phyloP scores from a whole-genome alignment of 2,888 invertebrate species.

The Linnaemya tessellans region DNA sequence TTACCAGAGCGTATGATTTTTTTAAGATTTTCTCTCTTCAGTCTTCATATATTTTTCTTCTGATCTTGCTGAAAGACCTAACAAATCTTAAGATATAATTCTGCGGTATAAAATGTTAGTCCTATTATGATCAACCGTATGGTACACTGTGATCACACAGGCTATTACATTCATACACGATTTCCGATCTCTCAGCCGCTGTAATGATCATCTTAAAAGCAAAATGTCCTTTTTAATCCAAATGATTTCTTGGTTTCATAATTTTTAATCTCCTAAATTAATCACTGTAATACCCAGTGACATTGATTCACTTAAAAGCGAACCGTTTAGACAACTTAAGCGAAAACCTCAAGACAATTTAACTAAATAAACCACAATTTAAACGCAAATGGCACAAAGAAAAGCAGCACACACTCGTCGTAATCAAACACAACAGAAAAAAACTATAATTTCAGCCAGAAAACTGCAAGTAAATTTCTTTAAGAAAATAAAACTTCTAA shows the following conservation, averaged over 20 bases:
- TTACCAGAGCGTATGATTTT: too few relatives aligned
- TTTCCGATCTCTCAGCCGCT: not conserved
- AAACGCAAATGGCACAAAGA: slow-evolving; percentile 25
- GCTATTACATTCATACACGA: too few relatives aligned
- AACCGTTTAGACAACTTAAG: slow-evolving; percentile 64
- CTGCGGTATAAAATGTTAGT: too few relatives aligned
- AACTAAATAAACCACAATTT: slow-evolving; percentile 67
- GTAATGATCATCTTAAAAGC: not conserved
- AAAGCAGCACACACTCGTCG: not conserved
- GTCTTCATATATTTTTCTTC: too few relatives aligned
- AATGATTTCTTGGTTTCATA: slow-evolving; percentile 32
- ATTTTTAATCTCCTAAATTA: slow-evolving; percentile 64
- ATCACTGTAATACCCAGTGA: slow-evolving; percentile 69
- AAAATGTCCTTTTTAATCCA: not conserved
- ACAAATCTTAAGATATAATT: too few relatives aligned
- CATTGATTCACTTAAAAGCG: slow-evolving; percentile 71
- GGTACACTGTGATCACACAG: too few relatives aligned
- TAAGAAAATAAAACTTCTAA: slow-evolving; percentile 46
- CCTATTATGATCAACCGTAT: too few relatives aligned
- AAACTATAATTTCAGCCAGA: not conserved
- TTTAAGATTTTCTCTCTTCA: too few relatives aligned
- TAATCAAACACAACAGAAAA: not conserved
- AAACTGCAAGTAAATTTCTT: slow-evolving; percentile 43
- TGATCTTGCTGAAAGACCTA: too few relatives aligned
- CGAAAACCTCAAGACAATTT: slow-evolving; percentile 62